These are phyloP conservation scores for Agrypnia vestita DNA, from an alignment of 1,140 invertebrate genomes.

Conservation along the genomic window DNA sequence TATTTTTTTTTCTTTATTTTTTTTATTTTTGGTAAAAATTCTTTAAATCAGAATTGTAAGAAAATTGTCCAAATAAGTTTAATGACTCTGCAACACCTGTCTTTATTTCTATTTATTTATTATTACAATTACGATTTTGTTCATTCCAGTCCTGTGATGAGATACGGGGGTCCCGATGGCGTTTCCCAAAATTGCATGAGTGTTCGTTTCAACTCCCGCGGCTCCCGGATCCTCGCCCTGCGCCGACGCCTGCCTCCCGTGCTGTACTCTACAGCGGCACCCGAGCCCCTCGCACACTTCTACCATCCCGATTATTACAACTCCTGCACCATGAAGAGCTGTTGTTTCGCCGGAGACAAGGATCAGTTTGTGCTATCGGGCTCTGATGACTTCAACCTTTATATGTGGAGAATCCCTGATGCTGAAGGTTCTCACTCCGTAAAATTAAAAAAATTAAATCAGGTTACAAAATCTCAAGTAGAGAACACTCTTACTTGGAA, in stretches of 20 bases:
- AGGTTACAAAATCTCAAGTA: too few relatives aligned
- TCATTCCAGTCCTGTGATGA: slow-evolving; percentile 75
- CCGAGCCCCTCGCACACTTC: slow-evolving; percentile 86
- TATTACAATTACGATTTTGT: not conserved
- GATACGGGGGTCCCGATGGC: slow-evolving; percentile 81
- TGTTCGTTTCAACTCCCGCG: slow-evolving; percentile 88
- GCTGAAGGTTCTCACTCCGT: slow-evolving; percentile 65
- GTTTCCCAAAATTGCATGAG: slow-evolving; percentile 90
- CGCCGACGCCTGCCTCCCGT: slow-evolving; percentile 88
- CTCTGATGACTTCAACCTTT: slow-evolving; percentile 96
- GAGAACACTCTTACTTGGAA: too few relatives aligned
- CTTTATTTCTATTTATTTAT: not conserved
- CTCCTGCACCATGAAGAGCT: slow-evolving; percentile 97
- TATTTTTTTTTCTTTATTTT: too few relatives aligned
- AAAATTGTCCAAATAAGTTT: too few relatives aligned
- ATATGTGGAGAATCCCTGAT: slow-evolving; percentile 92
- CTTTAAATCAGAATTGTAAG: too few relatives aligned
- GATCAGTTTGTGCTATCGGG: slow-evolving; percentile 93
- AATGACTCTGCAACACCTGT: not conserved
- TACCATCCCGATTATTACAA: slow-evolving; percentile 95
- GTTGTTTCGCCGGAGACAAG: slow-evolving; percentile 91
- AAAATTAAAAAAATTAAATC: too few relatives aligned
- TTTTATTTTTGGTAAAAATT: not conserved
- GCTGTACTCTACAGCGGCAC: slow-evolving; percentile 81
- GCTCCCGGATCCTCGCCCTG: slow-evolving; percentile 86